Evolutionary conservation across 2,797 vertebrate genomes (phyloP).

Genomic region (Graptemys geographica): DNA sequence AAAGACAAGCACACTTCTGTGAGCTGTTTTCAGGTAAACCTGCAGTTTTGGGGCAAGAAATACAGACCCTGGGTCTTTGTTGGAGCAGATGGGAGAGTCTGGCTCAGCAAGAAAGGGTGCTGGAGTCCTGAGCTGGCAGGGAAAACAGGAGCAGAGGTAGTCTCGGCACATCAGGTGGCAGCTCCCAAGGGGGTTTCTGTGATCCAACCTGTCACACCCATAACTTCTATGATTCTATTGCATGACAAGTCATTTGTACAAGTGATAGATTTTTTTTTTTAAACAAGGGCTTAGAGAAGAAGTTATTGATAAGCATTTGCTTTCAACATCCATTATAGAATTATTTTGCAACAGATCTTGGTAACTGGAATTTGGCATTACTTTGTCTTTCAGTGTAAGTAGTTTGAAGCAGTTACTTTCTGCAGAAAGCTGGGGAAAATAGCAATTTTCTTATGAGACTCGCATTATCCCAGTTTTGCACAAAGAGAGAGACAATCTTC

Average conservation of each 20-base stretch:
- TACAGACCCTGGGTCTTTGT: too few relatives aligned
- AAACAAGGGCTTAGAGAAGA: not conserved
- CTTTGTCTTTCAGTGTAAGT: slow-evolving; percentile 46
- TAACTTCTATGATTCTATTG: not conserved
- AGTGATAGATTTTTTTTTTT: slow-evolving; percentile 6
- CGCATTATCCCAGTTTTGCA: slow-evolving; percentile 26
- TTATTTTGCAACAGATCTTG: slow-evolving; percentile 44
- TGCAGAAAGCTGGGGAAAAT: slow-evolving; percentile 17
- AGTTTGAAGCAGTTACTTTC: slow-evolving; percentile 46
- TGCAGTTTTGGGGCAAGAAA: too few relatives aligned
- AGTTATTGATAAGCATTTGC: slow-evolving; percentile 14
- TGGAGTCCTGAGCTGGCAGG: too few relatives aligned
- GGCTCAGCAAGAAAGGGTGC: too few relatives aligned
- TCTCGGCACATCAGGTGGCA: too few relatives aligned
- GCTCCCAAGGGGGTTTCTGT: too few relatives aligned
- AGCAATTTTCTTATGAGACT: not conserved
- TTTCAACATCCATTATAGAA: slow-evolving; percentile 33
- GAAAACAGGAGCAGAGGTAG: too few relatives aligned
- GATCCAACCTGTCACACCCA: too few relatives aligned
- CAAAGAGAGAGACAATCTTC: slow-evolving; percentile 30
- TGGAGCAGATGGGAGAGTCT: too few relatives aligned
- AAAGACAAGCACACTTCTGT: too few relatives aligned
- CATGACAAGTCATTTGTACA: not conserved
- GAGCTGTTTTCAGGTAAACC: too few relatives aligned
- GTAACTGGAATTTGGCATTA: slow-evolving; percentile 45